Percentiles rank a stretch among this genome's conserved stretches.
Evolutionary conservation across 2,888 invertebrate genomes (phyloP).

Genomic region (Oligia latruncula): DNA sequence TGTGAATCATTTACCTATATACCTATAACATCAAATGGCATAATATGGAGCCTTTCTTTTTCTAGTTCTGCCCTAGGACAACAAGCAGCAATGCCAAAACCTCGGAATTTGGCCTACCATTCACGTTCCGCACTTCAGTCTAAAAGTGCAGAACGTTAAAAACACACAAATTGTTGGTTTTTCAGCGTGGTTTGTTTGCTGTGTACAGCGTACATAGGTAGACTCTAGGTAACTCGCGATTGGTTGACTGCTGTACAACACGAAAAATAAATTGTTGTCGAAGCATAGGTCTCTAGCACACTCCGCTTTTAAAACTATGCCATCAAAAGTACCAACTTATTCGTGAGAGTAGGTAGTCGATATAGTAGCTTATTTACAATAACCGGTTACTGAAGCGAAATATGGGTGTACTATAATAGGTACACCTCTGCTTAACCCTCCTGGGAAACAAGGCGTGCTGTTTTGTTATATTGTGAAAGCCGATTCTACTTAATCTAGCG

Average conservation of each 20-base stretch:
- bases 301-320: not conserved
- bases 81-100: constrained; percentile 14
- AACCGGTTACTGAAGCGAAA: not conserved
- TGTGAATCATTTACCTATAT: too few species aligned
- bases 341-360: not conserved
- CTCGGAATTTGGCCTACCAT: not conserved
- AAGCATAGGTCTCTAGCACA: constrained; percentile 2
- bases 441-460: not conserved
- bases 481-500: not conserved
- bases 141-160: constrained; percentile 13
- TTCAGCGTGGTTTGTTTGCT: constrained; percentile 25
- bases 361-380: not conserved
- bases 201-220: not conserved
- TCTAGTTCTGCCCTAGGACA: not conserved
- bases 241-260: constrained; percentile 1
- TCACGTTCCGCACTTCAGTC: not conserved
- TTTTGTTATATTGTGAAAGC: not conserved
- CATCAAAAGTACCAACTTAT: not conserved
- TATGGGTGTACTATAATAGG: not conserved
- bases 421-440: not conserved
- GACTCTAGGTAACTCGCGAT: constrained; percentile 2
- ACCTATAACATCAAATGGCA: not conserved
- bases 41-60: not conserved
- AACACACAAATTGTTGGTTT: constrained; percentile 30
- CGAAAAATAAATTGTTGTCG: constrained; percentile 4